A percentile compares a stretch with the other conserved stretches of the same genome.
phyloP scores from a whole-genome alignment of 2,113 vertebrate genomes.

The Sisor rabdophorus region DNA sequence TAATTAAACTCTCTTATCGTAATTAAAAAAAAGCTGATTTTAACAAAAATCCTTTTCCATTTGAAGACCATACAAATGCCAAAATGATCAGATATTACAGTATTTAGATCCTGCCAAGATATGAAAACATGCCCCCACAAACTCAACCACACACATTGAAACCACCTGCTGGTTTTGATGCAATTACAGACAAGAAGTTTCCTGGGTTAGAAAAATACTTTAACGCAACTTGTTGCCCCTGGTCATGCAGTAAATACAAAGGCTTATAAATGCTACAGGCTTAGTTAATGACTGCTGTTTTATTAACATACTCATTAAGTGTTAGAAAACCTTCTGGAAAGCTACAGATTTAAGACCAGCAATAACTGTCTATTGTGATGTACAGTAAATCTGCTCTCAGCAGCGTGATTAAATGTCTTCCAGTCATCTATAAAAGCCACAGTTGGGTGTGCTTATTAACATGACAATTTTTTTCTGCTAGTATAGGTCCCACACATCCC shows the following conservation, averaged over 20 bases:
- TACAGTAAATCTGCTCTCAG: background rate
- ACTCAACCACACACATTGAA: conserved; percentile 17
- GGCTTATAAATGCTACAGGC: conserved; percentile 14
- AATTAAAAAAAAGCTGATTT: too few species aligned
- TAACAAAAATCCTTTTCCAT: background rate
- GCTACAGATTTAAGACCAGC: background rate
- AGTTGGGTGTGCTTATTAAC: conserved; percentile 57
- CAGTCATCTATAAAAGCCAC: background rate
- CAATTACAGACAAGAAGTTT: conserved; percentile 41
- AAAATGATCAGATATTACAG: background rate
- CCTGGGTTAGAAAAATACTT: conserved; percentile 32
- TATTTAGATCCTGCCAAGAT: background rate
- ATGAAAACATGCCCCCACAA: too few species aligned
- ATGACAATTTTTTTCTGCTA: conserved; percentile 75
- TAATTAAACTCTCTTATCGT: background rate
- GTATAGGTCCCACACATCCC: conserved; percentile 81
- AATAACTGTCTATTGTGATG: background rate
- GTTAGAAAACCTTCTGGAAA: conserved; percentile 5
- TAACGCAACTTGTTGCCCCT: conserved; percentile 21
- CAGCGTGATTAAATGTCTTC: background rate
- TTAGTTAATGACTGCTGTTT: conserved; percentile 19
- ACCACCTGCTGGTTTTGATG: conserved; percentile 39
- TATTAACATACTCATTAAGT: conserved; percentile 9
- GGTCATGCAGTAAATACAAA: conserved; percentile 6
- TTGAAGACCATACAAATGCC: background rate